These are phyloP conservation scores for Aptenodytes patagonicus DNA, from an alignment of 2,113 vertebrate species.

Conservation along the genomic window DNA sequence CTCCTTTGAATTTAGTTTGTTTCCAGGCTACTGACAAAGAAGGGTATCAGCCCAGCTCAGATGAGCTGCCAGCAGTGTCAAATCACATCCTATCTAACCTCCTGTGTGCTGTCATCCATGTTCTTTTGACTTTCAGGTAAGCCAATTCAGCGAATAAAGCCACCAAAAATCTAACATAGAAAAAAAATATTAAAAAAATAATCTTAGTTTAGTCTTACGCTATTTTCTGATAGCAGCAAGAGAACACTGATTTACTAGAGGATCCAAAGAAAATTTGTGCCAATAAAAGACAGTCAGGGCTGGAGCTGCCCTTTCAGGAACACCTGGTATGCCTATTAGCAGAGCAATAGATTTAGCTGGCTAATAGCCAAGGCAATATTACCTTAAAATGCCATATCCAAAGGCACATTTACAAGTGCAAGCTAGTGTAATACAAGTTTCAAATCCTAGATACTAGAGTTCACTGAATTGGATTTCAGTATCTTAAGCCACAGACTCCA, in stretches of 20 bases:
- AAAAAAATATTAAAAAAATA: background rate
- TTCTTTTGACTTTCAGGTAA: background rate
- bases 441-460: background rate
- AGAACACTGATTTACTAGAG: background rate
- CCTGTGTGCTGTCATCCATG: background rate
- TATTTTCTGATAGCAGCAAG: background rate
- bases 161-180: background rate
- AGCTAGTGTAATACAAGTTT: background rate
- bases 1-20: background rate
- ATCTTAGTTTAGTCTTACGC: background rate
- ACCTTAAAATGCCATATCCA: background rate
- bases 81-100: background rate
- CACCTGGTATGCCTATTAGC: background rate
- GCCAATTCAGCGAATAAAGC: background rate
- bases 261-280: background rate
- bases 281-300: background rate
- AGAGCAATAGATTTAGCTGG: background rate
- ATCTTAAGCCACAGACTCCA: background rate
- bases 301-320: background rate
- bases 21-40: background rate
- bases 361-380: background rate
- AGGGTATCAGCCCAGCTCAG: background rate
- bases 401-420: background rate
- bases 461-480: background rate
- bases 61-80: background rate